Evolutionary conservation across 2,888 invertebrate genomes (phyloP).

Genomic region (Epirrhoe tristata): DNA sequence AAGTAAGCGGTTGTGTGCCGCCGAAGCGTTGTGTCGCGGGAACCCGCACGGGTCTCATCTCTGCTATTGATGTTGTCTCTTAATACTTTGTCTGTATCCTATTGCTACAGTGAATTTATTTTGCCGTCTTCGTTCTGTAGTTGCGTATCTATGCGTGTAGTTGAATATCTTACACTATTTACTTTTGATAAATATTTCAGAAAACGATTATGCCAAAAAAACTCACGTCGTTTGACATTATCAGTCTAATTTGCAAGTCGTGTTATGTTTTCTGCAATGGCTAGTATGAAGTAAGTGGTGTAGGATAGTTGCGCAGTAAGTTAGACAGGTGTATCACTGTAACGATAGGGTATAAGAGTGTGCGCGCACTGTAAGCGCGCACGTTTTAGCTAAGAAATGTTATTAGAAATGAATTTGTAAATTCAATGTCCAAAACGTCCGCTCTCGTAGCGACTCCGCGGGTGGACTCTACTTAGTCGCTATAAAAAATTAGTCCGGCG

Average conservation of each 20-base stretch:
- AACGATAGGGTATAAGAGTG: constrained; percentile 75
- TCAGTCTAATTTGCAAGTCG: neutral
- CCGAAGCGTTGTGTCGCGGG: constrained; percentile 59
- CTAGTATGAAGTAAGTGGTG: constrained; percentile 7
- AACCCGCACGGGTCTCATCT: constrained; percentile 55
- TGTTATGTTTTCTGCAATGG: neutral
- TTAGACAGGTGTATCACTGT: constrained; percentile 66
- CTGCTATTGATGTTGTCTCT: constrained; percentile 83
- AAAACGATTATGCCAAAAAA: neutral
- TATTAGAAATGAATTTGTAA: constrained; percentile 79
- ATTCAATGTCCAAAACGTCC: constrained; percentile 54
- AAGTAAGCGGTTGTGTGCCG: constrained; percentile 62
- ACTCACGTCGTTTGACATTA: neutral
- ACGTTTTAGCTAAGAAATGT: constrained; percentile 80
- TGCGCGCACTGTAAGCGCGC: constrained; percentile 74
- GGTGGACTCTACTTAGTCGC: constrained; percentile 69
- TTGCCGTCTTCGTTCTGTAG: constrained; percentile 67
- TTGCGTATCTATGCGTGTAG: constrained; percentile 45
- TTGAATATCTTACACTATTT: constrained; percentile 19
- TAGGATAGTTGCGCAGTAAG: constrained; percentile 20
- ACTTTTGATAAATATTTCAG: constrained; percentile 7
- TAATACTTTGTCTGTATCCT: constrained; percentile 73
- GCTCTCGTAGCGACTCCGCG: constrained; percentile 55
- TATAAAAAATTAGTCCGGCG: constrained; percentile 78
- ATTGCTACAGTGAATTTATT: constrained; percentile 78